Conservation (phyloP, 2,797 vertebrate genomes). For the Gouania willdenowi region DNA sequence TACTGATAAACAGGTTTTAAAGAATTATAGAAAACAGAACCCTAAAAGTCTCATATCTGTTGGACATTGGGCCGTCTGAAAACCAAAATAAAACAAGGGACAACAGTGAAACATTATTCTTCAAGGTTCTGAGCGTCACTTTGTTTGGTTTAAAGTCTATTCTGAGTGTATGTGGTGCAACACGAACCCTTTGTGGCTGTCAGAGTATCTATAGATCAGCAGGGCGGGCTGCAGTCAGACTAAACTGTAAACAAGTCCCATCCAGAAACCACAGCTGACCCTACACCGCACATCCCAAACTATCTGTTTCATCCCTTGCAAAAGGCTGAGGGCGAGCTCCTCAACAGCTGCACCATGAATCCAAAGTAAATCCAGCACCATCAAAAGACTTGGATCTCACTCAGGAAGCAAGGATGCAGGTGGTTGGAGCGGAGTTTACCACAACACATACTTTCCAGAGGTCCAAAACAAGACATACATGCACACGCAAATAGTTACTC, state of each 20-base stretch:
- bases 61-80: constrained; percentile 28
- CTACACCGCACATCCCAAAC: constrained; percentile 40
- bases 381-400: constrained; percentile 47
- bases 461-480: constrained; percentile 50
- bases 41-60: too few species aligned
- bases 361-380: constrained; percentile 51
- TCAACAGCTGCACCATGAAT: constrained; percentile 58
- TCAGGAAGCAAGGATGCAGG: constrained; percentile 62
- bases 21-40: too few species aligned
- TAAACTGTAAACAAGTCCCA: constrained; percentile 65
- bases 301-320: constrained; percentile 56
- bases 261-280: constrained; percentile 42
- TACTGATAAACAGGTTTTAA: too few species aligned
- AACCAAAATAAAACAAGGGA: constrained; percentile 58
- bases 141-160: constrained; percentile 71
- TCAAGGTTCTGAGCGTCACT: constrained; percentile 40
- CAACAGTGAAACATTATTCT: constrained; percentile 63
- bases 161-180: constrained; percentile 64
- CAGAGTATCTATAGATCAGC: constrained; percentile 64
- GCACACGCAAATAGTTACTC: too few species aligned
- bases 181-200: constrained; percentile 58
- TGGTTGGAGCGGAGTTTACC: constrained; percentile 61
- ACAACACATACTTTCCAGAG: constrained; percentile 62
- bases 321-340: constrained; percentile 35
- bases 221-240: constrained; percentile 50